Conservation (phyloP, 1,140 invertebrate genomes). For the Lysiphlebus fabarum region DNA sequence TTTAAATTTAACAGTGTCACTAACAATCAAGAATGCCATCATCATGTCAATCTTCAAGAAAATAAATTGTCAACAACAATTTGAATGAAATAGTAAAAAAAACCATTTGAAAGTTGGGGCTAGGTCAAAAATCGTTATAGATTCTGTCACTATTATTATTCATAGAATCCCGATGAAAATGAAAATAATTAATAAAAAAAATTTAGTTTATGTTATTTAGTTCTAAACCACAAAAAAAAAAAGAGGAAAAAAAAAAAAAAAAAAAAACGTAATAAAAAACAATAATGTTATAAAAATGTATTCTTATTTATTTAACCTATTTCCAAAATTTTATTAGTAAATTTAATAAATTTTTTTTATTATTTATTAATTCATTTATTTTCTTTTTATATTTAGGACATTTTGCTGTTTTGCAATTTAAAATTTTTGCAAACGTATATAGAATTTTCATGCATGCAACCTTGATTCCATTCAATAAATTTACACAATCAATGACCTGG, state of each 20-base stretch:
- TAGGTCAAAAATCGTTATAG: conserved; percentile 46
- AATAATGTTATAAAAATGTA: conserved; percentile 46
- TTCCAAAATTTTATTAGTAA: conserved; percentile 8
- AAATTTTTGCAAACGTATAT: conserved; percentile 8
- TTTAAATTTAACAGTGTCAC: too few species aligned
- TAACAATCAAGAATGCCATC: too few species aligned
- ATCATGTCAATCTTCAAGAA: not conserved
- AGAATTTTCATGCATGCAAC: conserved; percentile 20
- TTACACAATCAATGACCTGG: conserved; percentile 30
- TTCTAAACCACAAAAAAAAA: conserved; percentile 41
- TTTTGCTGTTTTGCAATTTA: not conserved
- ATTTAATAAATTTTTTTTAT: not conserved
- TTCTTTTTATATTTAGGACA: not conserved
- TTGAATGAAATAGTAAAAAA: not conserved
- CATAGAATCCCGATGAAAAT: conserved; percentile 21
- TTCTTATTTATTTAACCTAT: conserved; percentile 6
- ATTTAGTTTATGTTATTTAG: conserved; percentile 55
- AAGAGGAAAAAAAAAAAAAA: conserved; percentile 16
- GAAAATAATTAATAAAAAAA: conserved; percentile 43
- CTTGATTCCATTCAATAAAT: conserved; percentile 25
- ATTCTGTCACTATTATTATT: conserved; percentile 42
- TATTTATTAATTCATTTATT: too few species aligned
- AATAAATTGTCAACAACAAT: conserved; percentile 2
- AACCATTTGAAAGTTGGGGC: conserved; percentile 27
- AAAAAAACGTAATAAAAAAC: conserved; percentile 50